These are phyloP conservation scores for Graptemys geographica DNA, from an alignment of 2,797 vertebrate species.

Conservation along the genomic window DNA sequence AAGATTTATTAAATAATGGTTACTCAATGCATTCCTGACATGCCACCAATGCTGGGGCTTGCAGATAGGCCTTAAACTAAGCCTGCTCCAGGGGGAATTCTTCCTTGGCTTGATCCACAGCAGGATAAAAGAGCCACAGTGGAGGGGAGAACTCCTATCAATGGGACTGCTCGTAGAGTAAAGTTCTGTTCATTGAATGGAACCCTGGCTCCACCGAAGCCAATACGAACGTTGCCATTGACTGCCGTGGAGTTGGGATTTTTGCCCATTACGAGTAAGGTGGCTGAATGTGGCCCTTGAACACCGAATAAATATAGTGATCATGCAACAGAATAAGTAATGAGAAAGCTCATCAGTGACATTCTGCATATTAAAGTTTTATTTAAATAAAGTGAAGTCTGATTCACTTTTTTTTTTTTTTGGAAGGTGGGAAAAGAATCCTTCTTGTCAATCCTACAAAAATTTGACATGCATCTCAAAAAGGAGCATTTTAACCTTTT, in stretches of 20 bases:
- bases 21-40: not conserved
- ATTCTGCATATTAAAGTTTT: not conserved
- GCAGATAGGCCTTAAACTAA: not conserved
- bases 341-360: not conserved
- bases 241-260: not conserved
- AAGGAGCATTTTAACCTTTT: constrained; percentile 66
- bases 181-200: not conserved
- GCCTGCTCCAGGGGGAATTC: not conserved
- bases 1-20: not conserved
- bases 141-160: not conserved
- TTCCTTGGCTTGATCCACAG: not conserved
- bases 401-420: not conserved
- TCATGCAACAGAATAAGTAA: not conserved
- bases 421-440: constrained; percentile 45
- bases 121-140: not conserved
- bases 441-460: constrained; percentile 63
- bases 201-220: not conserved
- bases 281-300: not conserved
- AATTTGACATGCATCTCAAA: constrained; percentile 62
- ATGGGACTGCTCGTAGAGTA: not conserved
- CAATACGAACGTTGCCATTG: not conserved
- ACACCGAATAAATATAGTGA: not conserved
- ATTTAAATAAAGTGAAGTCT: not conserved
- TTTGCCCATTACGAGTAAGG: not conserved
- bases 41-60: not conserved